Evolutionary conservation across 2,888 invertebrate genomes (phyloP).

Genomic region (Eupithecia centaureata): DNA sequence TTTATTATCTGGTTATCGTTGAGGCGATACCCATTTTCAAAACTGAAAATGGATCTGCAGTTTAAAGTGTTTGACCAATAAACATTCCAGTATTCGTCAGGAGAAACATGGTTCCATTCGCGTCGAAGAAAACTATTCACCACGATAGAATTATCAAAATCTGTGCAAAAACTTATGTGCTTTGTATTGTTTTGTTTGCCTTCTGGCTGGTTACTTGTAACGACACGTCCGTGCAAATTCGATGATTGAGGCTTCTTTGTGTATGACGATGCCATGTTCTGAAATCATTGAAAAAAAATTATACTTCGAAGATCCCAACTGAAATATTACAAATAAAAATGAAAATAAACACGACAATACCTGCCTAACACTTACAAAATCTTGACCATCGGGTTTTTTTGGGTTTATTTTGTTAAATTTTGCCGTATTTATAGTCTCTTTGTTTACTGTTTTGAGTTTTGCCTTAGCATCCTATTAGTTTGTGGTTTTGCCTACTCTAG

Average conservation of each 20-base stretch:
- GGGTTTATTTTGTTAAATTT: background rate
- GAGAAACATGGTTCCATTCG: conserved; percentile 90
- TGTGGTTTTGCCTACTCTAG: too few relatives aligned
- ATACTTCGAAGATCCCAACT: background rate
- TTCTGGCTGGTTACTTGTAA: conserved; percentile 66
- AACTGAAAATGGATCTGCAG: conserved; percentile 91
- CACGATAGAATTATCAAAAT: conserved; percentile 63
- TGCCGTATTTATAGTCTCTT: conserved; percentile 1
- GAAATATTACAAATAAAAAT: conserved; percentile 8
- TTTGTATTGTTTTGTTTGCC: conserved; percentile 85
- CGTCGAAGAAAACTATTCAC: conserved; percentile 57
- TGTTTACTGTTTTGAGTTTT: background rate
- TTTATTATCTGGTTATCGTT: conserved; percentile 96
- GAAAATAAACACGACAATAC: background rate
- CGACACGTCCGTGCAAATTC: conserved; percentile 42
- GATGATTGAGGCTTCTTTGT: conserved; percentile 87
- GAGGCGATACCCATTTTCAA: conserved; percentile 58
- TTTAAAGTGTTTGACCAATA: conserved; percentile 97
- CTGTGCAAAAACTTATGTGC: conserved; percentile 62
- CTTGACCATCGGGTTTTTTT: conserved; percentile 27
- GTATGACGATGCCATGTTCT: conserved; percentile 30
- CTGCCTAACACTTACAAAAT: conserved; percentile 19
- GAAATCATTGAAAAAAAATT: conserved; percentile 4
- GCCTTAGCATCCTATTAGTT: too few relatives aligned
- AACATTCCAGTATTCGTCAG: conserved; percentile 97